Base-by-base conservation (phyloP, 1,140 invertebrate species). In the Diorhabda elongata region DNA sequence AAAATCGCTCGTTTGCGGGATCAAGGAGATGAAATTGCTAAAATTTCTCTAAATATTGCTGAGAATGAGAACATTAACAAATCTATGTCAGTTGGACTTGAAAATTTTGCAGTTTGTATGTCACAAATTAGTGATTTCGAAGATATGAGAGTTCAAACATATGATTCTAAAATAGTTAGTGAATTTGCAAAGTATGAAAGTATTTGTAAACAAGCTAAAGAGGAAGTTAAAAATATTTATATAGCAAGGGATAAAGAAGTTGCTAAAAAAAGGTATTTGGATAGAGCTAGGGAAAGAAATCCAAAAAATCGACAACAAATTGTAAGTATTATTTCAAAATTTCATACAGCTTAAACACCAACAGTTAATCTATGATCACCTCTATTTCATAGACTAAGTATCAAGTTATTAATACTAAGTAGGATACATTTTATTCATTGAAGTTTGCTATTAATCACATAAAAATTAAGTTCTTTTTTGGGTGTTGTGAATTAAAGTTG, bases 1-100 rank as follows among this genome's bases (percentile, higher is more conserved):
- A 91, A 91, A 85, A 85, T 86, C 64, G 90, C 89, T 52, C 87
- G 89, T 78, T 79, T 90, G 61, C 83, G 90, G 9, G 89, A 91
- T 77, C 87, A 87, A 78, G 86, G 85, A 41, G 90, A 92, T 74
- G 88, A 90, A 74, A 73, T 91, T 45, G 84, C 88, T 4, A 89
- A 88, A 81, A 80, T 83, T n/a, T 77, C 89, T 87, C 44, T 74
- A 72, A 84, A 81, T n/a, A 90, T 89, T 76, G 85, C 88, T 0
- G 86, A 89, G 68, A 84, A 85, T 5, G 90, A 92, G 81, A 84
- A 85, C 61, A 85, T 91, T 43, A 91, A 91, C 78, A 88, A 88
- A 77, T 89, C 88, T 2, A 75, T 90, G 7, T 86, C 85, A 65
- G 77, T 79, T 3, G 87, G 87, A 6, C 77, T 92, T 4, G 83